Percentiles rank a stretch among this genome's conserved stretches.
These are phyloP conservation scores for Thaumetopoea pityocampa DNA, from an alignment of 1,140 invertebrate genomes.

Conservation along the genomic window DNA sequence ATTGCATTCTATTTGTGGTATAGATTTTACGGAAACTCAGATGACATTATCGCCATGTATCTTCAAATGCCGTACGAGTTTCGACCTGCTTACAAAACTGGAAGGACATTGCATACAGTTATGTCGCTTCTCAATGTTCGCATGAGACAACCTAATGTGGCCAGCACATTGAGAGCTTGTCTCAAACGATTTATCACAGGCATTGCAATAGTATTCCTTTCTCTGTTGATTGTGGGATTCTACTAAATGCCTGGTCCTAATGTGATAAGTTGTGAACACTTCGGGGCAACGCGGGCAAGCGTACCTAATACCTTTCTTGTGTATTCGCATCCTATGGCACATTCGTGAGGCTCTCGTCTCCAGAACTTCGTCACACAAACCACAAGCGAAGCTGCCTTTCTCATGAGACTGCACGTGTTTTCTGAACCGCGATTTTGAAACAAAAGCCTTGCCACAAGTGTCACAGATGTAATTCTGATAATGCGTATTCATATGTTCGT, in stretches of 20 bases:
- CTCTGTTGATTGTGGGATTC: slow-evolving; percentile 41
- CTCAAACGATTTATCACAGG: slow-evolving; percentile 43
- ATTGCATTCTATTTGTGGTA: too few relatives aligned
- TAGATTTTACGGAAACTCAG: background rate
- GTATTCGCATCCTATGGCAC: slow-evolving; percentile 47
- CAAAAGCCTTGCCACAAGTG: slow-evolving; percentile 80
- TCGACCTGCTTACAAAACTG: slow-evolving; percentile 35
- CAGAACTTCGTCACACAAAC: slow-evolving; percentile 85
- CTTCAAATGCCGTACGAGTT: slow-evolving; percentile 34
- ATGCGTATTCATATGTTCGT: slow-evolving; percentile 68
- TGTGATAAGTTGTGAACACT: slow-evolving; percentile 54
- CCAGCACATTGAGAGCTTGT: slow-evolving; percentile 46
- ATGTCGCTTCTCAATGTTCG: slow-evolving; percentile 30
- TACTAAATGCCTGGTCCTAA: slow-evolving; percentile 51
- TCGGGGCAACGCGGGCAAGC: slow-evolving; percentile 57
- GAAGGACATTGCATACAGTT: slow-evolving; percentile 37
- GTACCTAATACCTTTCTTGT: slow-evolving; percentile 57
- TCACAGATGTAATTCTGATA: slow-evolving; percentile 78
- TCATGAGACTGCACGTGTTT: slow-evolving; percentile 77
- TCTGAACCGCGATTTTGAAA: slow-evolving; percentile 75
- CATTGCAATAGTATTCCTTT: slow-evolving; percentile 34
- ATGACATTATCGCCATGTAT: slow-evolving; percentile 26
- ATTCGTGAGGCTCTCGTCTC: slow-evolving; percentile 51
- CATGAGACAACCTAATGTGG: slow-evolving; percentile 36
- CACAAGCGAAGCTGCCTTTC: slow-evolving; percentile 80